phyloP scores from a whole-genome alignment of 2,888 invertebrate genomes.

The Heliothis peltigera region DNA sequence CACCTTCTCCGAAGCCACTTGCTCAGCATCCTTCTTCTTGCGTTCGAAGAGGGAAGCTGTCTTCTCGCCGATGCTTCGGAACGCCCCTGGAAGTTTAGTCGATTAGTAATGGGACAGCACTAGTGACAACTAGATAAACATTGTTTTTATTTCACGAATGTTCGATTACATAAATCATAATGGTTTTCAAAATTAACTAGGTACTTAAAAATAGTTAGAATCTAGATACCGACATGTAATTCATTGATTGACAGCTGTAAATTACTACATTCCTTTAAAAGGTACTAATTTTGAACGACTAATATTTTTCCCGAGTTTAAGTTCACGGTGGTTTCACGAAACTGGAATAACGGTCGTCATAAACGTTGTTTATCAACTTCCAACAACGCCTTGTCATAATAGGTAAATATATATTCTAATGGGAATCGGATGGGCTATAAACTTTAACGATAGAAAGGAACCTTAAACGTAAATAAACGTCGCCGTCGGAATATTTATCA shows the following conservation, averaged over 20 bases:
- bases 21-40: constrained; percentile 93
- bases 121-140: neutral
- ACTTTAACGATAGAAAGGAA: constrained; percentile 57
- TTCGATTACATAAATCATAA: no score
- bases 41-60: constrained; percentile 92
- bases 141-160: no score
- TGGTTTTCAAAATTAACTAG: no score
- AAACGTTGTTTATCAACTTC: constrained; percentile 48
- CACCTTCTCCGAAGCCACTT: constrained; percentile 91
- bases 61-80: constrained; percentile 93
- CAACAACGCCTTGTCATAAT: constrained; percentile 28
- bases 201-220: no score
- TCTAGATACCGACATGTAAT: no score
- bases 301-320: constrained; percentile 9
- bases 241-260: neutral
- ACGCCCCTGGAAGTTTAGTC: constrained; percentile 87
- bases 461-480: constrained; percentile 41
- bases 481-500: constrained; percentile 22
- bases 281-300: neutral
- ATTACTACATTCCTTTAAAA: constrained; percentile 12
- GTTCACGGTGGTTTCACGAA: constrained; percentile 36
- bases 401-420: constrained; percentile 53
- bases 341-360: constrained; percentile 32
- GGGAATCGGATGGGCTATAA: constrained; percentile 55
- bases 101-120: constrained; percentile 41